Conservation (phyloP, 2,113 vertebrate species). For the Ardeotis arabs region DNA sequence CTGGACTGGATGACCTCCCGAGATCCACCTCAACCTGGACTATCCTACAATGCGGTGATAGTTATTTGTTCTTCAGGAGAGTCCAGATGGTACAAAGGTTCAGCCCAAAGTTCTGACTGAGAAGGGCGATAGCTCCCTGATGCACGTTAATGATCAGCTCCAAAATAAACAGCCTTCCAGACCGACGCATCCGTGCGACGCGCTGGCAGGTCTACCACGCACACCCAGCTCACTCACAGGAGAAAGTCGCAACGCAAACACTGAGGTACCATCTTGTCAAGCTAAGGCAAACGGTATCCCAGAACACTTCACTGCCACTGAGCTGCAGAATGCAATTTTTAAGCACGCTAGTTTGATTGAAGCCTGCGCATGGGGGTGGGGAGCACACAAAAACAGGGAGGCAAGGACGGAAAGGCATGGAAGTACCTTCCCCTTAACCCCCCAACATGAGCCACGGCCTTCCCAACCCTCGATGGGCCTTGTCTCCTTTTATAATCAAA, state of each 20-base stretch:
- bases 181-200: accelerated
- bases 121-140: not conserved
- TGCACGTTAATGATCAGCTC: not conserved
- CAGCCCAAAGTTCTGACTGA: not conserved
- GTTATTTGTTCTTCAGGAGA: not conserved
- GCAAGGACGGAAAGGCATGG: no score
- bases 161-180: not conserved
- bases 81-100: not conserved
- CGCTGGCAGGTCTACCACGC: accelerated
- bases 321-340: not conserved
- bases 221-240: no score
- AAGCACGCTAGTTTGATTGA: not conserved
- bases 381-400: not conserved
- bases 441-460: accelerated
- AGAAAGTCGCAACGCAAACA: accelerated
- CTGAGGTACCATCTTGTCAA: not conserved
- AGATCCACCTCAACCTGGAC: not conserved
- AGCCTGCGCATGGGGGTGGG: not conserved
- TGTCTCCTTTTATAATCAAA: not conserved
- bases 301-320: not conserved
- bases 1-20: not conserved
- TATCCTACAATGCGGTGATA: accelerated
- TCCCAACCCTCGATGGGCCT: accelerated
- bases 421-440: not conserved
- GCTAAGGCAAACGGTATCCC: not conserved